A percentile compares a stretch with the other conserved stretches of the same genome.
Evolutionary conservation across 2,113 vertebrate genomes (phyloP).

Genomic region (Vombatus ursinus): DNA sequence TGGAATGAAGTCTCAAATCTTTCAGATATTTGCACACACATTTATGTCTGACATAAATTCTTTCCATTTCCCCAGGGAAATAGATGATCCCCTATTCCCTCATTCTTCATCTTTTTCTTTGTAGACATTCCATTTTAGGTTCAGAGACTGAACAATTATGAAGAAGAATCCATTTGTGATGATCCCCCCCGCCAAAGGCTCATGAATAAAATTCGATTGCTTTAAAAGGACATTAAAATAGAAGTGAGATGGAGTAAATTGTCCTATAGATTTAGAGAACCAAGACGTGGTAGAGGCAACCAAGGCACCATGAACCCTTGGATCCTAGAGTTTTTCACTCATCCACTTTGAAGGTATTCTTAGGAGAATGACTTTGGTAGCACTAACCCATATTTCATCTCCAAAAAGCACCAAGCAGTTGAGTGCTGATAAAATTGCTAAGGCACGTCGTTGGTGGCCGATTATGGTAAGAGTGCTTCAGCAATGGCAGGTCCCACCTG

Average conservation of each 20-base stretch:
- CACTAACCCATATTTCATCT: background rate
- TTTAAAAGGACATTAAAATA: background rate
- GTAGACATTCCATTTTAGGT: background rate
- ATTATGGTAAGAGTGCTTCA: background rate
- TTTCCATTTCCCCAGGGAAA: constrained; percentile 6
- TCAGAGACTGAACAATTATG: background rate
- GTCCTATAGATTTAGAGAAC: background rate
- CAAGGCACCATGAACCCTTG: fast-evolving
- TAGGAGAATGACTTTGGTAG: constrained; percentile 6
- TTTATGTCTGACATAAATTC: background rate
- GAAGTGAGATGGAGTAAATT: background rate
- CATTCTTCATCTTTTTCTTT: background rate
- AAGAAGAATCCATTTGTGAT: background rate
- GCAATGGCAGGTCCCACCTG: background rate
- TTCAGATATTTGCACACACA: background rate
- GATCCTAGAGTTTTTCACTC: background rate
- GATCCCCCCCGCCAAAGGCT: background rate
- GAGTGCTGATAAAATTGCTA: background rate
- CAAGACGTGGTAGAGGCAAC: background rate
- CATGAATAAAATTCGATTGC: background rate
- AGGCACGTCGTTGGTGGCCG: background rate
- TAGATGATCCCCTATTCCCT: background rate
- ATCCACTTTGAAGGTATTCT: background rate
- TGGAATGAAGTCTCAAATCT: background rate
- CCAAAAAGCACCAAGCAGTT: background rate